A percentile compares a stretch with the other conserved stretches of the same genome.
These are phyloP conservation scores for Mus spretus DNA, from an alignment of 2,797 vertebrate species.

Conservation along the genomic window DNA sequence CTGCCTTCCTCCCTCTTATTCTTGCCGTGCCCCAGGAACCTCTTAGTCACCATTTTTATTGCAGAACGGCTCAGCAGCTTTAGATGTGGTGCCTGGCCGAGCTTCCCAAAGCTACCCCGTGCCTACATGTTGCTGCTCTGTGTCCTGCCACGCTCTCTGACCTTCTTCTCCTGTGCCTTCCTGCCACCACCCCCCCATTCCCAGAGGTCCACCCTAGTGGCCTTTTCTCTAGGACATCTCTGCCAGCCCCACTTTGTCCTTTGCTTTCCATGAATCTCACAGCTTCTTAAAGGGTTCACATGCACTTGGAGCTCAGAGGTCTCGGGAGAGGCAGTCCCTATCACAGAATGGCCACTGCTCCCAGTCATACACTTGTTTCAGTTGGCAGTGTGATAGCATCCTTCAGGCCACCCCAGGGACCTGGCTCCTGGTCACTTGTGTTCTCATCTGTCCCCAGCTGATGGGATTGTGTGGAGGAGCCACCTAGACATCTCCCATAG, in stretches of 20 bases:
- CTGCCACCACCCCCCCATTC: rapidly evolving
- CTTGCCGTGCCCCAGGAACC: background rate
- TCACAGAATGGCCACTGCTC: background rate
- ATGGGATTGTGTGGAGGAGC: background rate
- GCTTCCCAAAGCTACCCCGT: background rate
- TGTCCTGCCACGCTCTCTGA: background rate
- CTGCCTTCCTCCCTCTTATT: background rate
- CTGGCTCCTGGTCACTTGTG: background rate
- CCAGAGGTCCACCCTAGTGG: background rate
- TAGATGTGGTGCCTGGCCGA: background rate
- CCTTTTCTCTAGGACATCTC: background rate
- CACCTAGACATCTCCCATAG: background rate
- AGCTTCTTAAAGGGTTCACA: background rate
- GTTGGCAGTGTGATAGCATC: background rate
- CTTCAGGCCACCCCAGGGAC: background rate
- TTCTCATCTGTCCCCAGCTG: background rate
- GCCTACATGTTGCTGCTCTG: background rate
- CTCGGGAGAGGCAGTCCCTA: background rate
- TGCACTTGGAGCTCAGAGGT: background rate
- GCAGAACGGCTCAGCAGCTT: background rate
- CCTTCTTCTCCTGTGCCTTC: background rate
- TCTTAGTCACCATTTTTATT: background rate
- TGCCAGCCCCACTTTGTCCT: background rate
- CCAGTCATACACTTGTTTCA: background rate
- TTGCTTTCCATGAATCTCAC: background rate